Percentiles rank a stretch among this genome's conserved stretches.
Evolutionary conservation across 2,797 vertebrate species (phyloP).

Genomic region (Xyrichtys novacula): DNA sequence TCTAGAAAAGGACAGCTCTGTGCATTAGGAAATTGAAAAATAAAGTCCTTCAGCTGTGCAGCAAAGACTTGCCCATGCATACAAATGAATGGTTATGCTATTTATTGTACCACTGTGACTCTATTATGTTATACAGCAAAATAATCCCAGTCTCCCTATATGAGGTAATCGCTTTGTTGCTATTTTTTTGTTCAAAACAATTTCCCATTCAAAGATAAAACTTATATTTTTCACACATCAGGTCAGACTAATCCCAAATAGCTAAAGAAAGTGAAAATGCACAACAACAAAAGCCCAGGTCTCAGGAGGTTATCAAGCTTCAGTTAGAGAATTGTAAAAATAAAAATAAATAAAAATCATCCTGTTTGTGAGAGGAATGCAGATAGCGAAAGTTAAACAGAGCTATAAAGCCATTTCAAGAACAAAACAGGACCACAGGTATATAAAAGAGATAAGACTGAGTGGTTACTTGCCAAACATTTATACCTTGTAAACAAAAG

Average conservation of each 20-base stretch:
- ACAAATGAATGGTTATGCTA: background rate
- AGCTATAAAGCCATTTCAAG: background rate
- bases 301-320: conserved; percentile 1
- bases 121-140: background rate
- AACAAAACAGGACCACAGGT: background rate
- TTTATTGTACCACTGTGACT: background rate
- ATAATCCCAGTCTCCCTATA: background rate
- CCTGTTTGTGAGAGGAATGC: background rate
- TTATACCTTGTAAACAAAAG: conserved; percentile 5
- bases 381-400: background rate
- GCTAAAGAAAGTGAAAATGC: background rate
- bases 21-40: no score
- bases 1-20: no score
- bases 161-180: background rate
- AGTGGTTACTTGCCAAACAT: background rate
- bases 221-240: background rate
- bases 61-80: background rate
- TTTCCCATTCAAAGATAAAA: background rate
- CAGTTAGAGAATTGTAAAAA: background rate
- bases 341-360: background rate
- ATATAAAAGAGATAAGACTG: background rate
- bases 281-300: background rate
- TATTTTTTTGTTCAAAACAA: background rate
- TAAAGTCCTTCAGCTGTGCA: no score
- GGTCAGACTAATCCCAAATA: background rate